Percentiles rank a stretch among this genome's conserved stretches.
These are phyloP conservation scores for Merluccius polli DNA, from an alignment of 2,797 vertebrate genomes.

Conservation along the genomic window DNA sequence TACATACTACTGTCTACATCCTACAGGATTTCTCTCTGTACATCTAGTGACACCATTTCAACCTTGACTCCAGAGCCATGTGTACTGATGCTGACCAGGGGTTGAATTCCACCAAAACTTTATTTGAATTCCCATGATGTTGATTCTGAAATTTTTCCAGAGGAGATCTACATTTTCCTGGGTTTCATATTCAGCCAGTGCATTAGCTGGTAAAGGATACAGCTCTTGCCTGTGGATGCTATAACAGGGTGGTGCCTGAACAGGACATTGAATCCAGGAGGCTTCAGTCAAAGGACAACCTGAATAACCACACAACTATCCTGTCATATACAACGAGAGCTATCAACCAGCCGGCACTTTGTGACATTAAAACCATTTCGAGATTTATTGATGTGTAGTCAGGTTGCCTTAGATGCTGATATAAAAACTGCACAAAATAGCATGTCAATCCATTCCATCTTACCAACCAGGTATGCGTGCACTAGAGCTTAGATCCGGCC, in stretches of 20 bases:
- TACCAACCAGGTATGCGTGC: background rate
- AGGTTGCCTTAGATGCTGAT: background rate
- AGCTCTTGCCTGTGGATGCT: background rate
- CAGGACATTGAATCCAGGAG: background rate
- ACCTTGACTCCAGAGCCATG: background rate
- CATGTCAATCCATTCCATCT: background rate
- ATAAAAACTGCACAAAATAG: background rate
- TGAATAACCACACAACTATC: background rate
- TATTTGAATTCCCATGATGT: background rate
- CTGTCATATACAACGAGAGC: background rate
- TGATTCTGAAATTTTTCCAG: constrained; percentile 1
- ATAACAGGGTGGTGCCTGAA: background rate
- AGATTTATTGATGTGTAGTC: background rate
- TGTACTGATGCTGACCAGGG: background rate
- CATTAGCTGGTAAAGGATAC: background rate
- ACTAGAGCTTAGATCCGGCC: no score
- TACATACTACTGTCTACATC: background rate
- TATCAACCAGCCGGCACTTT: background rate
- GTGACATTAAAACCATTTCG: background rate
- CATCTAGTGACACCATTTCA: no score
- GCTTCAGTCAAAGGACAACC: background rate
- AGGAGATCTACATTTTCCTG: background rate
- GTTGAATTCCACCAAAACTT: background rate
- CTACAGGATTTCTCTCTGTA: background rate
- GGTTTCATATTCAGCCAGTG: constrained; percentile 1